phyloP scores from a whole-genome alignment of 1,140 invertebrate genomes.

The Gonioctena quinquepunctata region DNA sequence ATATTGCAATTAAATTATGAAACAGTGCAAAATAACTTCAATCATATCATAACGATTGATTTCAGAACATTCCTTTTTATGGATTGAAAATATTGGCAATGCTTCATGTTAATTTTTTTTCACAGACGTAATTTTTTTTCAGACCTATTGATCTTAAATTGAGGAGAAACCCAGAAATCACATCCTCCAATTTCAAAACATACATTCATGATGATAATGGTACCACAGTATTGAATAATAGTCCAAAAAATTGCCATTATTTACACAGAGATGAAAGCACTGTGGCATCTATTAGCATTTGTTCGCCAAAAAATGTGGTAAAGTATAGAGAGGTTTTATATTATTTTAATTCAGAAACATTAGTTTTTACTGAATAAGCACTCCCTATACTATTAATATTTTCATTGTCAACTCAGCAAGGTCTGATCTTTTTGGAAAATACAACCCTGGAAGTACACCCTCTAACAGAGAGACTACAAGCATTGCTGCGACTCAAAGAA shows the following conservation, averaged over 20 bases:
- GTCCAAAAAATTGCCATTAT: constrained; percentile 58
- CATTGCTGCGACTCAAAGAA: constrained; percentile 44
- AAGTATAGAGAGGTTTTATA: constrained; percentile 30
- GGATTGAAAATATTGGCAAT: no score
- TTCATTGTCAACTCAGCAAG: constrained; percentile 61
- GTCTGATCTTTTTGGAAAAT: constrained; percentile 67
- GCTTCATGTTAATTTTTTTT: no score
- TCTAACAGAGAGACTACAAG: constrained; percentile 52
- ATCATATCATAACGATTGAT: no score
- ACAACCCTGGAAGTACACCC: constrained; percentile 69
- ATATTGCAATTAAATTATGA: no score
- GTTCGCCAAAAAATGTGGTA: constrained; percentile 57
- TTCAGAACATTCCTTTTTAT: no score
- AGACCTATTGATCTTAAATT: constrained; percentile 56
- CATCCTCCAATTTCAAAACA: constrained; percentile 57
- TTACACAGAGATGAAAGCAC: constrained; percentile 55
- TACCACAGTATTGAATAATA: constrained; percentile 38
- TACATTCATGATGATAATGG: constrained; percentile 52
- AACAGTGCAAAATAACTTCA: no score
- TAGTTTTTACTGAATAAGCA: no score
- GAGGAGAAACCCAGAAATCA: constrained; percentile 57
- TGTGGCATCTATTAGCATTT: constrained; percentile 61
- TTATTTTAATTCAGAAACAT: neutral
- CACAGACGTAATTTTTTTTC: no score
- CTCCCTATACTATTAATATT: no score